A percentile compares a stretch with the other conserved stretches of the same genome.
Evolutionary conservation across 2,113 vertebrate genomes (phyloP).

Genomic region (Stictonetta naevosa): DNA sequence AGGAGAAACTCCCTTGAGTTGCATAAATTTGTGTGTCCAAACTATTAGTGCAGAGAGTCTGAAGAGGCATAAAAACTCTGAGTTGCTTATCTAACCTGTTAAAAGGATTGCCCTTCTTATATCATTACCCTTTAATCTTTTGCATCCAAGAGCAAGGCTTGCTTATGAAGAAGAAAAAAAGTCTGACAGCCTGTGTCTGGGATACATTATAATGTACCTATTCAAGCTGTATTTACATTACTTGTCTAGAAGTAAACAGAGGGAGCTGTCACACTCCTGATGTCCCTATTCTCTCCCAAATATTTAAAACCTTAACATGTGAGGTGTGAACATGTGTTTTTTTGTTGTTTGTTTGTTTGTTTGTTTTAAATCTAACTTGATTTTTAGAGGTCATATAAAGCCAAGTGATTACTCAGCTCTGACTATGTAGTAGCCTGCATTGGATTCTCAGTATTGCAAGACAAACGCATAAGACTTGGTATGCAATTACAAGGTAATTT

Average conservation of each 20-base stretch:
- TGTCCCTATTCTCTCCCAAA: neutral
- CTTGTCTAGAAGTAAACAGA: neutral
- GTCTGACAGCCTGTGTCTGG: neutral
- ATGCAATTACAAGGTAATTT: neutral
- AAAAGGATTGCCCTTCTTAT: neutral
- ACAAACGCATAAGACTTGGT: neutral
- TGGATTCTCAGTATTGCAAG: neutral
- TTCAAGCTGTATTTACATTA: neutral
- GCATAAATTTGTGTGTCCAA: rapidly evolving
- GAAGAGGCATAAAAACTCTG: neutral
- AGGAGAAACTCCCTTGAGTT: neutral
- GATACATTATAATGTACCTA: neutral
- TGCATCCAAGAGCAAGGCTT: neutral
- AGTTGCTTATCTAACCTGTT: neutral
- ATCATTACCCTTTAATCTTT: neutral
- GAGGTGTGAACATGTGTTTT: no score
- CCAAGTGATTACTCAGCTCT: neutral
- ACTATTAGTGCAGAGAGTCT: neutral
- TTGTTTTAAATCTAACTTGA: neutral
- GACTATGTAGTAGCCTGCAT: rapidly evolving
- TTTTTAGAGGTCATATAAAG: neutral
- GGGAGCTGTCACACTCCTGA: neutral
- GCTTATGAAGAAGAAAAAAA: neutral
- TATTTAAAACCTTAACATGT: neutral
- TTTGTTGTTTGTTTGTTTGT: neutral